Evolutionary conservation across 2,797 vertebrate species (phyloP), one percentile per base, ranked within the genome.

Genomic region (Rhyacichthys aspro): DNA sequence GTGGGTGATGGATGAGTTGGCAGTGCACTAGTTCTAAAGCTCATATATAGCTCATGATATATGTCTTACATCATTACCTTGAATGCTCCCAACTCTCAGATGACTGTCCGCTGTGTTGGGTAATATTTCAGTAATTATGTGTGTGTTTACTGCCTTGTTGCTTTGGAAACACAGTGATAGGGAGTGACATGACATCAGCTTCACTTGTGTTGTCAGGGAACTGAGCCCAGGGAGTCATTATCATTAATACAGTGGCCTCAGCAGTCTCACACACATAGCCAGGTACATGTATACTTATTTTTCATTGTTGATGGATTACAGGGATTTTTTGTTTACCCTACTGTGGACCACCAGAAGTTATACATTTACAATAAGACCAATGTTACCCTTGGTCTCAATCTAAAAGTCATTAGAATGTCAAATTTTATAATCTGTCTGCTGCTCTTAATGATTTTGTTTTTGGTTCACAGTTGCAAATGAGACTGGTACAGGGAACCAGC

Each of bases 381-480:
- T 37, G 4, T 1, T 11, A 8, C 11, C 8, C 36, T 37, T 37
- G 36, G 36, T 37, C 3, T 9, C 36, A 37, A 9, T 9, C 9
- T 11, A 8, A 37, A 9, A 37, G 5, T 9, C 36, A 37, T 9
- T 37, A 8, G 11, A 9, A 9, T 37, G 34, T 23, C 5, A 23
- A 23, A 2, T n/a, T n/a, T n/a, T n/a, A n/a, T n/a, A n/a, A n/a
- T n/a, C n/a, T n/a, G n/a, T n/a, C n/a, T n/a, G n/a, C n/a, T n/a
- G n/a, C n/a, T n/a, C n/a, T n/a, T n/a, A n/a, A n/a, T n/a, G n/a
- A n/a, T 33, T 3, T 1, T 1, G 37, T 14, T 59, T 48, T 3
- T 69, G 15, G 52, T 59, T 39, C 18, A 34, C 65, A 96, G 95
- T 97, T 83, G 96, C 96, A 62, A 98, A 97, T 33, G 93, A 98